Evolutionary conservation across 2,888 invertebrate genomes (phyloP).

Genomic region (Trissolcus brochymenae): DNA sequence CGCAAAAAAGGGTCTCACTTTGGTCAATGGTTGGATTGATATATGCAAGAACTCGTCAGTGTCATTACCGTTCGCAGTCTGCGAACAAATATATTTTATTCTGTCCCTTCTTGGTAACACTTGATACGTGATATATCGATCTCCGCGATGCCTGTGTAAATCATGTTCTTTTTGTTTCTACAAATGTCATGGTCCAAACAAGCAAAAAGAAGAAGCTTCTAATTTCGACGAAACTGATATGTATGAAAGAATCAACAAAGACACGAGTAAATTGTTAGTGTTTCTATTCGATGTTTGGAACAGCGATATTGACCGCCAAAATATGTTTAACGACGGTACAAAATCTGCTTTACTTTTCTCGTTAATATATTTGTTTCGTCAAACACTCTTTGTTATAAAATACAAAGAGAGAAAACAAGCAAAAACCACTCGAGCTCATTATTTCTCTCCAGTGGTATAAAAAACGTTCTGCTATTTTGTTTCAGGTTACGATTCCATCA

Average conservation of each 20-base stretch:
- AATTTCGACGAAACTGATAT: too few relatives aligned
- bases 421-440: slow-evolving; percentile 17
- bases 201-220: too few relatives aligned
- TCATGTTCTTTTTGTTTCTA: not conserved
- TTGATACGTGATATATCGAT: not conserved
- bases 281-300: slow-evolving; percentile 5
- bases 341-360: slow-evolving; percentile 18
- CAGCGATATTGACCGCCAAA: slow-evolving; percentile 1
- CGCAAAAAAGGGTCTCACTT: slow-evolving; percentile 16
- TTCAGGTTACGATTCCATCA: slow-evolving; percentile 23
- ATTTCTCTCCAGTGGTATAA: slow-evolving; percentile 21
- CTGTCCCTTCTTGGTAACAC: slow-evolving; percentile 1
- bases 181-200: not conserved
- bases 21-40: slow-evolving; percentile 22
- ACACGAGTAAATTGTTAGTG: not conserved
- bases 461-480: slow-evolving; percentile 5
- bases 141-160: not conserved
- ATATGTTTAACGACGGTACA: slow-evolving; percentile 8
- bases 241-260: too few relatives aligned
- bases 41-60: slow-evolving; percentile 9
- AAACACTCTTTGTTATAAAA: slow-evolving; percentile 17
- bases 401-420: slow-evolving; percentile 2
- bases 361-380: slow-evolving; percentile 2
- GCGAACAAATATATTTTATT: slow-evolving; percentile 13
- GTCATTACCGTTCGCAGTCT: not conserved